Evolutionary conservation across 2,113 vertebrate genomes (phyloP).

Genomic region (Rutilus rutilus): DNA sequence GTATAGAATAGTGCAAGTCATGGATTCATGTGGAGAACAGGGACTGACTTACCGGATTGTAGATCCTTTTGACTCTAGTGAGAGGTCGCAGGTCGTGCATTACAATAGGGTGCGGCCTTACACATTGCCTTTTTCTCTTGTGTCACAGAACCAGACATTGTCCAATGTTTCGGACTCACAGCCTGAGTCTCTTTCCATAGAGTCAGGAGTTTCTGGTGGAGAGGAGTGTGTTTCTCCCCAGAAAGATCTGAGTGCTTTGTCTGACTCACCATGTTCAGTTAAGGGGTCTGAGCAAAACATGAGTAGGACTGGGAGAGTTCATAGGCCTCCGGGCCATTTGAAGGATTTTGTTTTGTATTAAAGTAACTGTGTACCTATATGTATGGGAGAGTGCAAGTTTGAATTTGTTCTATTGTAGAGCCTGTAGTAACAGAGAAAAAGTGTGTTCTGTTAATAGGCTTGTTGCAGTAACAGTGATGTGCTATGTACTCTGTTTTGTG

Average conservation of each 20-base stretch:
- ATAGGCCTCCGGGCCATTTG: background rate
- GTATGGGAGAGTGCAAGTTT: background rate
- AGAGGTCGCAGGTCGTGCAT: background rate
- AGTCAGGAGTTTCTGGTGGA: background rate
- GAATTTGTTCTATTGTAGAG: background rate
- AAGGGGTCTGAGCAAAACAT: background rate
- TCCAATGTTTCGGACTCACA: background rate
- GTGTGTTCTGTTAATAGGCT: too few relatives aligned
- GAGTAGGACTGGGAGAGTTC: background rate
- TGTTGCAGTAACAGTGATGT: too few relatives aligned
- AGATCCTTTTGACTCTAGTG: background rate
- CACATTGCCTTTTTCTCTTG: background rate
- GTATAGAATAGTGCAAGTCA: background rate
- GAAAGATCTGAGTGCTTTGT: background rate
- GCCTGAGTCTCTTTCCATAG: background rate
- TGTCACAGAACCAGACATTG: background rate
- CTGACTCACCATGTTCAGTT: background rate
- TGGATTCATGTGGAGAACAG: background rate
- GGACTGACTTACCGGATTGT: constrained; percentile 1
- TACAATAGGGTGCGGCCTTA: constrained; percentile 2
- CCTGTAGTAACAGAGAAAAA: too few relatives aligned
- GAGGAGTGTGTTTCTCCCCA: background rate
- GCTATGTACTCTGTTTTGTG: too few relatives aligned
- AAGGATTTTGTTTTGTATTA: constrained; percentile 5
- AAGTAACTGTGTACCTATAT: background rate